Evolutionary conservation across 1,140 invertebrate species (phyloP), one percentile per base, ranked within the genome.

Genomic region (Saccostrea glomerata): DNA sequence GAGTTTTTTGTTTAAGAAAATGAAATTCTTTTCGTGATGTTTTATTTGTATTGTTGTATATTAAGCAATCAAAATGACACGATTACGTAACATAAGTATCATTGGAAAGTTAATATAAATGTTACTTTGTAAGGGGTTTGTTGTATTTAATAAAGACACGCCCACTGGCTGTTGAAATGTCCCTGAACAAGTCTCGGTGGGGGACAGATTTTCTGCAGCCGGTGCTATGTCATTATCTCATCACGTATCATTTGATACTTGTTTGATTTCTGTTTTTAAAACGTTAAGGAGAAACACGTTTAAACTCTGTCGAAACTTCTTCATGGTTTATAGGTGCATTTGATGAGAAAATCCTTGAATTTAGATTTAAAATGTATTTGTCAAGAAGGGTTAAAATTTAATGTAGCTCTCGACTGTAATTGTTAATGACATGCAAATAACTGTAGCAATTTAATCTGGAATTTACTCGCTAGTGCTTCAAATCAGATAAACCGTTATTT

Each of bases 371-470:
- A 36, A 77, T 30, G 70, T 77, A 36, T 77, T 77, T 30, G 70
- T 77, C 70, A 25, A 77, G 25, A 36, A 47, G 11, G 25, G 25
- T 77, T 77, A 77, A 77, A 25, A 30, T 77, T 77, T 77, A 13
- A 77, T 77, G 70, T 77, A 25, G 47, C 47, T 77, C 70, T 30
- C 7, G 70, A 30, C 23, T 12, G 30, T 77, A 77, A 77, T 77
- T 77, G 70, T 77, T 77, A 30, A 77, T 77, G 70, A 77, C 70
- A 77, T 77, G 70, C 70, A 77, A 77, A 77, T 47, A 77, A 36
- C 15, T 77, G 70, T 77, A 13, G 70, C 70, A 77, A 23, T 23
- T 66, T 66, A 66, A 66, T 66, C 23, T 17, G 9, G 23, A 66
- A 66, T n/a, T 30, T 77, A 30, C 25, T 77, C 12, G 70, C 25